phyloP scores from a whole-genome alignment of 2,797 vertebrate species.

The Gorsachius magnificus region DNA sequence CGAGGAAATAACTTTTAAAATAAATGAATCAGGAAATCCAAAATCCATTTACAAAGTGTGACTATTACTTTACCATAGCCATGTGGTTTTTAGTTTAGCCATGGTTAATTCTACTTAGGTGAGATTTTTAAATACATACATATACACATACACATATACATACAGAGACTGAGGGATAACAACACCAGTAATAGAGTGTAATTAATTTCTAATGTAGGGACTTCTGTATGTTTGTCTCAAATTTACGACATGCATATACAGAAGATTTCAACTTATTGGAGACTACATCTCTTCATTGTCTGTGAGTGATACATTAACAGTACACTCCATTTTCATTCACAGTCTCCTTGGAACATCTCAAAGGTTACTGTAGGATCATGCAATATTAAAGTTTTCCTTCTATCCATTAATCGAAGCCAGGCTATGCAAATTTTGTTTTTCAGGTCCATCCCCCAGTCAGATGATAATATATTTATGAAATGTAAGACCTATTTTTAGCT shows the following conservation, averaged over 20 bases:
- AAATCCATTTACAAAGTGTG: constrained; percentile 53
- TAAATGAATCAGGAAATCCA: constrained; percentile 48
- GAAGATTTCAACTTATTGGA: constrained; percentile 1
- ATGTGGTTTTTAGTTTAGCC: constrained; percentile 8
- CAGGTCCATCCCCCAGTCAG: background rate
- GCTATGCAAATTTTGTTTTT: constrained; percentile 48
- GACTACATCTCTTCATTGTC: constrained; percentile 30
- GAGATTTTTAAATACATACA: background rate
- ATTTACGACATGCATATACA: background rate
- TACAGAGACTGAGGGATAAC: background rate
- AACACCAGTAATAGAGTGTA: background rate
- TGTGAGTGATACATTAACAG: constrained; percentile 41
- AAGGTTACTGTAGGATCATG: constrained; percentile 40
- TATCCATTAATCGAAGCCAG: constrained; percentile 36
- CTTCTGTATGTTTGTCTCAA: background rate
- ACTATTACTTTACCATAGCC: constrained; percentile 45
- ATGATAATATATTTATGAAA: constrained; percentile 25
- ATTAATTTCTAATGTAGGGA: constrained; percentile 17
- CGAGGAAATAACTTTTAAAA: constrained; percentile 59
- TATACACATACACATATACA: too few species aligned
- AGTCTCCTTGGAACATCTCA: constrained; percentile 48
- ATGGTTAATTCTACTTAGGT: constrained; percentile 43
- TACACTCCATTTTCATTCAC: constrained; percentile 31
- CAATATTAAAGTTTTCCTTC: constrained; percentile 58
- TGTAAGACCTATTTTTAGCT: background rate